Conservation (phyloP, 2,113 vertebrate species). For the Lepisosteus osseus region DNA sequence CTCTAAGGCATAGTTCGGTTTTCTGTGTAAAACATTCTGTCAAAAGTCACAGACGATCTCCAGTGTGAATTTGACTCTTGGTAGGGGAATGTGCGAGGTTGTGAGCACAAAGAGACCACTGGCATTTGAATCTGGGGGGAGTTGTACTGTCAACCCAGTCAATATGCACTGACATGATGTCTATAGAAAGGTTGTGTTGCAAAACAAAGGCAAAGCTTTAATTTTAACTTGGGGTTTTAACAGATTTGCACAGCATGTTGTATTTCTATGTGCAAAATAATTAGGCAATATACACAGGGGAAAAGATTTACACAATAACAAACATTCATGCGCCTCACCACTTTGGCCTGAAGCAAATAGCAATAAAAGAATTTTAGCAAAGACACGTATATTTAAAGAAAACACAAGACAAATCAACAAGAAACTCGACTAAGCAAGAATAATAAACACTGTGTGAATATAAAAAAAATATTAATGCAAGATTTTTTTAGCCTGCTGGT, state of each 20-base stretch:
- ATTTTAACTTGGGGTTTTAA: constrained; percentile 5
- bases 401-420: too few species aligned
- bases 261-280: too few species aligned
- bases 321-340: too few species aligned
- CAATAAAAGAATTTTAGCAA: too few species aligned
- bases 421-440: too few species aligned
- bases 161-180: constrained; percentile 16
- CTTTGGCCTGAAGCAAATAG: too few species aligned
- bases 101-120: constrained; percentile 65
- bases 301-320: too few species aligned
- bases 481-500: too few species aligned
- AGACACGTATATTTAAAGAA: too few species aligned
- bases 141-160: constrained; percentile 76
- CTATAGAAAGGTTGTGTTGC: constrained; percentile 5
- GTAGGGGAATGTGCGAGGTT: constrained; percentile 69
- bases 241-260: background rate
- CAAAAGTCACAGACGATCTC: constrained; percentile 75
- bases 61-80: constrained; percentile 73
- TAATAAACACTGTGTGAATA: too few species aligned
- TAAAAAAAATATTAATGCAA: too few species aligned
- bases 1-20: constrained; percentile 68
- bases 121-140: constrained; percentile 68
- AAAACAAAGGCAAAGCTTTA: constrained; percentile 10
- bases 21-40: constrained; percentile 69
- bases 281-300: too few species aligned